These are phyloP conservation scores for Sipha flava DNA, from an alignment of 1,140 invertebrate genomes.

Conservation along the genomic window DNA sequence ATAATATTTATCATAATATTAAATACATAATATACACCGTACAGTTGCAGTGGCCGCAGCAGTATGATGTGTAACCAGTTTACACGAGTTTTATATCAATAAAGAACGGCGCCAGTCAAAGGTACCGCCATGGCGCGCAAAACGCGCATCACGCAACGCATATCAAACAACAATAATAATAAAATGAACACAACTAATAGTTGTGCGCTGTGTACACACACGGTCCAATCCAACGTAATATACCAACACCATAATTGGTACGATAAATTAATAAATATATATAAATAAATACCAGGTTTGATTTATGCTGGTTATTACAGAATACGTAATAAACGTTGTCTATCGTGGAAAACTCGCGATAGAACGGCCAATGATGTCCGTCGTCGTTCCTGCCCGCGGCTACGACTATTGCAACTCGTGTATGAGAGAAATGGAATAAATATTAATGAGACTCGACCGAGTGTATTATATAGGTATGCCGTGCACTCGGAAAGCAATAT, in stretches of 20 bases:
- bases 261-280: conserved; percentile 8
- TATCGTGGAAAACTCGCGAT: neutral
- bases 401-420: neutral
- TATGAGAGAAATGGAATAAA: neutral
- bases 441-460: neutral
- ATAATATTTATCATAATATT: neutral
- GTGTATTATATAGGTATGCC: neutral
- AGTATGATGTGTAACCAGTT: neutral
- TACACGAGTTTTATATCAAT: conserved; percentile 7
- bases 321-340: neutral
- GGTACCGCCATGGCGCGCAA: neutral
- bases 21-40: neutral
- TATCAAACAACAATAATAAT: neutral
- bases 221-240: neutral
- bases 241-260: conserved; percentile 1
- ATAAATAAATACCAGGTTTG: neutral
- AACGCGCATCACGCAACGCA: neutral
- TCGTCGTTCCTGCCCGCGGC: neutral
- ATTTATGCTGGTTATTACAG: neutral
- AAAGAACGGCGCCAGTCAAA: conserved; percentile 19
- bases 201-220: too few species aligned
- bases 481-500: neutral
- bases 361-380: neutral
- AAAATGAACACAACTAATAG: neutral
- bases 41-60: neutral